These are phyloP conservation scores for Muraenolepis orangiensis DNA, from an alignment of 2,797 vertebrate genomes.

Conservation along the genomic window DNA sequence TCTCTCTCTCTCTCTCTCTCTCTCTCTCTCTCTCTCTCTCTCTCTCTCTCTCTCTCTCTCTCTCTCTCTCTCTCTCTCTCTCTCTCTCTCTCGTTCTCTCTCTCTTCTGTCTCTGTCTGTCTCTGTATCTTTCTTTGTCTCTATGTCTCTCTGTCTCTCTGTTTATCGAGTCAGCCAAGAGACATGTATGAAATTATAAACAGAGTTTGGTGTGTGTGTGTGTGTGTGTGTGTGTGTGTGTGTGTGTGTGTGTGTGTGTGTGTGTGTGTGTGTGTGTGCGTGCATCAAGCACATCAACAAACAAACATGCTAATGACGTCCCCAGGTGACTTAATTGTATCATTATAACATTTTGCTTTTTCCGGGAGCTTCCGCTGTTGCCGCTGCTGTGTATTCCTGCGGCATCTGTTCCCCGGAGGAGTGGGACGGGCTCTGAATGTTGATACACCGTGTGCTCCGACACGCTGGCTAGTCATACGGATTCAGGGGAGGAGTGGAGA, in stretches of 20 bases:
- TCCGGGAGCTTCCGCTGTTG: constrained; percentile 52
- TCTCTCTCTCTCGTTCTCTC: constrained; percentile 40
- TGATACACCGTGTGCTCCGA: constrained; percentile 37
- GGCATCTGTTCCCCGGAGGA: constrained; percentile 53
- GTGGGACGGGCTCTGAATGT: constrained; percentile 55
- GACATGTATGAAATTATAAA: constrained; percentile 67
- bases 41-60: neutral
- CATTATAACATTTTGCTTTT: constrained; percentile 67
- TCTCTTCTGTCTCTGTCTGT: neutral
- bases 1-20: constrained; percentile 57
- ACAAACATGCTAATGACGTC: constrained; percentile 80
- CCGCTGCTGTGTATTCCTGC: no score
- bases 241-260: neutral
- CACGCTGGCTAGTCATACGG: neutral
- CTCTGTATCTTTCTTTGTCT: no score
- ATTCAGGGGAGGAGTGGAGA: constrained; percentile 22
- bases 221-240: neutral
- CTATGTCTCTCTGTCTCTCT: constrained; percentile 35
- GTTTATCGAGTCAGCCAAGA: constrained; percentile 72
- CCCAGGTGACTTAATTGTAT: constrained; percentile 78
- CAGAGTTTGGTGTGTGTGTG: neutral
- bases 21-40: constrained; percentile 16
- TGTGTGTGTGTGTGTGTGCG: constrained; percentile 57
- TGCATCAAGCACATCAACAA: constrained; percentile 68
- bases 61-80: constrained; percentile 54